A percentile compares a stretch with the other conserved stretches of the same genome.
These are phyloP conservation scores for Noctua comes DNA, from an alignment of 2,888 invertebrate genomes.

Conservation along the genomic window DNA sequence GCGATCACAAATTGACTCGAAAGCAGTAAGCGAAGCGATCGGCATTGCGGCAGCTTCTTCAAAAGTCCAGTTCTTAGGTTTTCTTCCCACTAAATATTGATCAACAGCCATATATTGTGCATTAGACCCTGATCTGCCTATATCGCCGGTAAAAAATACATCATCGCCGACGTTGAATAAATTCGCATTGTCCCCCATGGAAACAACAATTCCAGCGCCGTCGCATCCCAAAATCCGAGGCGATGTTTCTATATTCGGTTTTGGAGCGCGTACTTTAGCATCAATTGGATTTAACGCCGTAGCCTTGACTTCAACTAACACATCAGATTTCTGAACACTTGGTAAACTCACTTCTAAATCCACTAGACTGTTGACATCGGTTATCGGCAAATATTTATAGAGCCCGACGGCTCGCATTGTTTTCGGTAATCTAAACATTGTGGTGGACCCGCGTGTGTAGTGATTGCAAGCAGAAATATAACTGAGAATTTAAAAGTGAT, in stretches of 20 bases:
- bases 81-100: constrained; percentile 79
- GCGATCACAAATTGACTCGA: constrained; percentile 82
- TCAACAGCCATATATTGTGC: constrained; percentile 83
- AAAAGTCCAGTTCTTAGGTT: constrained; percentile 82
- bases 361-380: constrained; percentile 79
- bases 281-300: constrained; percentile 85
- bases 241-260: constrained; percentile 75
- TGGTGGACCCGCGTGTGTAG: constrained; percentile 43
- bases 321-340: constrained; percentile 74
- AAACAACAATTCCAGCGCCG: constrained; percentile 82
- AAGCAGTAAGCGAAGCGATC: constrained; percentile 81
- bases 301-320: constrained; percentile 85
- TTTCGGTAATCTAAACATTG: constrained; percentile 76
- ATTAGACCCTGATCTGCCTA: constrained; percentile 81
- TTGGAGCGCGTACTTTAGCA: constrained; percentile 82
- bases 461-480: constrained; percentile 21
- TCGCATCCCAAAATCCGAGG: constrained; percentile 85
- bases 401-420: constrained; percentile 86
- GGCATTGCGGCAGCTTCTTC: constrained; percentile 87
- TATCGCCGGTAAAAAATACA: constrained; percentile 83
- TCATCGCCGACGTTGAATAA: constrained; percentile 82
- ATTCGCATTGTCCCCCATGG: constrained; percentile 76
- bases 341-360: constrained; percentile 83
- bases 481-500: constrained; percentile 39
- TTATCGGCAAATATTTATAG: constrained; percentile 84